Conservation (phyloP, 2,888 invertebrate genomes). For the Drosophila nr. perissopoda region DNA sequence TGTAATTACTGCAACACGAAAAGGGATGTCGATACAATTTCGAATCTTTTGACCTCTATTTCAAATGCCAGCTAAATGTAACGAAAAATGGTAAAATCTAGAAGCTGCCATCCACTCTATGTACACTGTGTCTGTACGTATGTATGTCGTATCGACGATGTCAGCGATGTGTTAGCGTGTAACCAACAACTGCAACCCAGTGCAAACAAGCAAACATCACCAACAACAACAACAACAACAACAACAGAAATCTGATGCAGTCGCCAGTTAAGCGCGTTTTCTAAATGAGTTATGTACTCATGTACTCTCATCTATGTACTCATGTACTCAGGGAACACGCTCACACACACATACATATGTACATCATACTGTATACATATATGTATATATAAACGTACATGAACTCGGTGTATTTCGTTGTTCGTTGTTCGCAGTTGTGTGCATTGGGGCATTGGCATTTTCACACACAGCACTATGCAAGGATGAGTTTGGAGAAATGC, state of each 20-base stretch:
- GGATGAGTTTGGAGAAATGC: conserved; percentile 49
- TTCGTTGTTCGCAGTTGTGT: conserved; percentile 22
- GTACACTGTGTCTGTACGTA: neutral
- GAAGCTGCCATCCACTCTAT: neutral
- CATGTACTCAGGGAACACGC: neutral
- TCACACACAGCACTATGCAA: conserved; percentile 27
- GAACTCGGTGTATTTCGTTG: neutral
- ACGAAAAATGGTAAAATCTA: neutral
- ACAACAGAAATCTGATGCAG: conserved; percentile 18
- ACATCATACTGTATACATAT: neutral
- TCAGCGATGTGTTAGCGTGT: conserved; percentile 2
- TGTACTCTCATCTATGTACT: conserved; percentile 24
- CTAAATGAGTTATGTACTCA: conserved; percentile 60
- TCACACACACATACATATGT: neutral
- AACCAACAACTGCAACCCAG: conserved; percentile 27
- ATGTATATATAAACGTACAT: neutral
- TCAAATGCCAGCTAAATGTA: neutral
- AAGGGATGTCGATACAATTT: neutral
- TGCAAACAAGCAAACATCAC: conserved; percentile 22
- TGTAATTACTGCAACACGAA: neutral
- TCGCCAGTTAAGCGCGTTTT: conserved; percentile 45
- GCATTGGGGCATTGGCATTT: conserved; percentile 64
- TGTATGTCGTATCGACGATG: neutral
- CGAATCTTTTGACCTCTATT: neutral
- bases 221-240: conserved; percentile 19